Base-by-base conservation (phyloP, 2,113 vertebrate species). In the Phainopepla nitens region DNA sequence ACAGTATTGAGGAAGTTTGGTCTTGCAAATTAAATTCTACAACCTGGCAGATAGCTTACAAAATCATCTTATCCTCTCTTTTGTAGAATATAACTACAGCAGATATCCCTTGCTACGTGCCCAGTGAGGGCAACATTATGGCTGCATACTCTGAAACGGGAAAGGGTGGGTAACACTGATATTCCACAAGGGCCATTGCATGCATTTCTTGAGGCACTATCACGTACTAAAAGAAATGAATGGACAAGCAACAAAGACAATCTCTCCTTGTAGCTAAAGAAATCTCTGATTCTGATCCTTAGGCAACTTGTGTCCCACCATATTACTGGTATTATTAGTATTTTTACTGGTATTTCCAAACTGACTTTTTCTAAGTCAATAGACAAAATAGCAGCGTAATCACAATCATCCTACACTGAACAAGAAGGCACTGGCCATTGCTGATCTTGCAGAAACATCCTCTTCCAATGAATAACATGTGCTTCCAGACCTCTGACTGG, bases 11-110 rank as follows among this genome's bases (percentile, higher is more conserved):
- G 13, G 97, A 98, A 98, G 96, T 97, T 98, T 98, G 97, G 97
- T 97, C 97, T 97, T 96, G 97, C 95, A 98, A 98, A 98, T 98
- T 98, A 97, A 98, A 97, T 98, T 98, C 96, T 96, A 96, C 96
- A 98, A 97, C 96, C 96, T 97, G 93, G 95, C 94, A 97, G 94
- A 97, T 95, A 97, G 90, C 79, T 97, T 97, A 96, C 91, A 96
- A 97, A 97, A 96, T 96, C 85, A 73, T 94, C 92, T 97, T 96
- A 96, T 95, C 73, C 91, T 96, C 77, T 94, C 68, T 95, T 97
- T 86, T 85, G 62, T 89, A 85, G 64, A 84, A 79, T 79, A 72
- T 83, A 91, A 75, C 80, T 65, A 44, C 56, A 87, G 93, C 86
- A 85, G 90, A 94, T 95, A 97, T 51, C 96, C 56, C 49, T 80